Percentiles rank a stretch among this genome's conserved stretches.
Evolutionary conservation across 2,797 vertebrate genomes (phyloP).

Genomic region (Pelobates cultripes): DNA sequence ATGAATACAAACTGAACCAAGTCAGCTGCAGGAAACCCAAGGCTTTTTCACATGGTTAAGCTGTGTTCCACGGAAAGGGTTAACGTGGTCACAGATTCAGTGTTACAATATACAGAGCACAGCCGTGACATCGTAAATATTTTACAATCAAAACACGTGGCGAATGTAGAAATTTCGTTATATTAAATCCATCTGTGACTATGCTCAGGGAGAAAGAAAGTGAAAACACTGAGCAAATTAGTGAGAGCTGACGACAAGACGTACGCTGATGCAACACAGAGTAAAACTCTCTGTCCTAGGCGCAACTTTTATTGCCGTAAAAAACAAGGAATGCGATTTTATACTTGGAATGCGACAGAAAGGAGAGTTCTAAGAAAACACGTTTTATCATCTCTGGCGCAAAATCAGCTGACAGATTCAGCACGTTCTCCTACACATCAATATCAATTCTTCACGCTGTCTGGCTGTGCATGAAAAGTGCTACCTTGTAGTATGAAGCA

Average conservation of each 20-base stretch:
- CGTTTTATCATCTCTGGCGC: too few relatives aligned
- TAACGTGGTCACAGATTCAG: constrained; percentile 24
- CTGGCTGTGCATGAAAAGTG: too few relatives aligned
- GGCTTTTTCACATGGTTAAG: too few relatives aligned
- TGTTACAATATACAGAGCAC: constrained; percentile 22
- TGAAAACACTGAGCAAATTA: constrained; percentile 34
- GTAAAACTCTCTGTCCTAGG: background rate
- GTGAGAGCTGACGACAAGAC: background rate
- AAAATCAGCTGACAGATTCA: too few relatives aligned
- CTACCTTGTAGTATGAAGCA: too few relatives aligned
- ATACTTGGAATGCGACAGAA: background rate
- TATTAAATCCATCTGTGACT: constrained; percentile 37
- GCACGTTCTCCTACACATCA: too few relatives aligned
- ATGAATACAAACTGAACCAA: too few relatives aligned
- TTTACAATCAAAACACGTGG: constrained; percentile 27
- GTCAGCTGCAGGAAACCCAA: too few relatives aligned
- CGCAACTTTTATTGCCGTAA: background rate
- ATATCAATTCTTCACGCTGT: too few relatives aligned
- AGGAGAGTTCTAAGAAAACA: too few relatives aligned
- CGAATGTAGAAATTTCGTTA: background rate
- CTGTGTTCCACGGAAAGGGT: background rate
- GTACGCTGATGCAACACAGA: background rate
- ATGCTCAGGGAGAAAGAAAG: constrained; percentile 4
- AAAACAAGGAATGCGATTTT: background rate
- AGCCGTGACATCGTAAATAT: constrained; percentile 38